These are phyloP conservation scores for Leistus spinibarbis DNA, from an alignment of 2,888 invertebrate genomes.

Conservation along the genomic window DNA sequence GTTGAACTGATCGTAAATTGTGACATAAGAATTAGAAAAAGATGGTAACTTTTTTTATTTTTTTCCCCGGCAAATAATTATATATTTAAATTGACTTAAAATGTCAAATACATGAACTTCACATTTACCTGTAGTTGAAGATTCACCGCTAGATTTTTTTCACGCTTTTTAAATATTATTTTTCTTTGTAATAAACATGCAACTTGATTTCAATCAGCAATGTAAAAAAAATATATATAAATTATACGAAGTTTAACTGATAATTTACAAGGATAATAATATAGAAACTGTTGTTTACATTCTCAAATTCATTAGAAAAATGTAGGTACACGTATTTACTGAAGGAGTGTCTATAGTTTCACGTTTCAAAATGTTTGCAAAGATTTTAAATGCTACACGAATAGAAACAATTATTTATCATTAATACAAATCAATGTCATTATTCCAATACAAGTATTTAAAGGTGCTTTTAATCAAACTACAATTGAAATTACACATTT, in stretches of 20 bases:
- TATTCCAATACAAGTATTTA: no score
- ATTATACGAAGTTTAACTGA: not conserved
- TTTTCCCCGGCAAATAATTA: slow-evolving; percentile 14
- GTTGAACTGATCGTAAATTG: slow-evolving; percentile 28
- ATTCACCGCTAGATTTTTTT: not conserved
- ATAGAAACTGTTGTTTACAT: not conserved
- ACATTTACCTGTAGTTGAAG: not conserved
- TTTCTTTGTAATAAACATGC: not conserved
- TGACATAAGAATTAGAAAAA: slow-evolving; percentile 11
- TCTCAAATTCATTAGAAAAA: not conserved
- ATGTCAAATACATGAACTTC: slow-evolving; percentile 23
- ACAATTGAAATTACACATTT: no score
- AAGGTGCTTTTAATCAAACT: no score
- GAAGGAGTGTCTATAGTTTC: not conserved
- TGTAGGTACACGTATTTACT: not conserved
- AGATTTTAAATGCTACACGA: no score
- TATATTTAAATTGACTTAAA: slow-evolving; percentile 31
- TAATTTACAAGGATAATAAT: not conserved
- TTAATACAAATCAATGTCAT: no score
- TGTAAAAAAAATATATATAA: not conserved
- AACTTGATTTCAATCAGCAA: not conserved
- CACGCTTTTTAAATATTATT: not conserved
- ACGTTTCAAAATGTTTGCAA: not conserved
- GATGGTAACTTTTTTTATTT: not conserved
- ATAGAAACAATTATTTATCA: no score